These are phyloP conservation scores for Sciaenops ocellatus DNA, from an alignment of 2,797 vertebrate species.

Conservation along the genomic window DNA sequence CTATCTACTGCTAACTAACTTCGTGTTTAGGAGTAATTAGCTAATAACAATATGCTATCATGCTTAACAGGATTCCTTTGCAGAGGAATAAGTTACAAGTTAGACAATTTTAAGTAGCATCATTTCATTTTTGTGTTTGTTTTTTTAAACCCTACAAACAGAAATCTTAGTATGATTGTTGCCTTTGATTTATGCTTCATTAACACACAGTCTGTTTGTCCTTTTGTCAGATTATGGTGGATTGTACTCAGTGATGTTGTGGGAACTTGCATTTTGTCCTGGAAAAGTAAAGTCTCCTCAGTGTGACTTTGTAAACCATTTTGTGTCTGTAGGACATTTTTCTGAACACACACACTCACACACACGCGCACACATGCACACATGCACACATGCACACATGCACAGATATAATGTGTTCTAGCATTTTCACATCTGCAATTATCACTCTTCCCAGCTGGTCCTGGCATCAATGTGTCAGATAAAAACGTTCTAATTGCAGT, in stretches of 20 bases:
- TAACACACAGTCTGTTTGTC: background rate
- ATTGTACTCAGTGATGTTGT: background rate
- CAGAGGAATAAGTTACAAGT: no score
- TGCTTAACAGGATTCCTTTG: no score
- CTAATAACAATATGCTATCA: no score
- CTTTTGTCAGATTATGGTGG: background rate
- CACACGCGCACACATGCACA: background rate
- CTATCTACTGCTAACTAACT: no score
- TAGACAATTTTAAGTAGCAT: background rate
- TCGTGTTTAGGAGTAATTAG: no score
- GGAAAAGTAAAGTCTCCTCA: background rate
- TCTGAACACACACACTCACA: background rate
- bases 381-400: background rate
- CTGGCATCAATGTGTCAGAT: constrained; percentile 32
- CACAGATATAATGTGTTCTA: background rate
- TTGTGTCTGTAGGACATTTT: background rate
- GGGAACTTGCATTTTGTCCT: no score
- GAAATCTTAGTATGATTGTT: background rate
- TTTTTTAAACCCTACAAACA: background rate
- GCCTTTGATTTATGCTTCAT: background rate
- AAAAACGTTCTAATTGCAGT: constrained; percentile 49
- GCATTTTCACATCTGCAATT: constrained; percentile 37
- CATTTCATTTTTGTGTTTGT: background rate
- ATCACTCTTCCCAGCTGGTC: constrained; percentile 26
- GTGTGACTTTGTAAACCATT: background rate